A percentile compares a stretch with the other conserved stretches of the same genome.
phyloP scores from a whole-genome alignment of 92 coral and sea anemone genomes.

The Pocillopora meandrina region DNA sequence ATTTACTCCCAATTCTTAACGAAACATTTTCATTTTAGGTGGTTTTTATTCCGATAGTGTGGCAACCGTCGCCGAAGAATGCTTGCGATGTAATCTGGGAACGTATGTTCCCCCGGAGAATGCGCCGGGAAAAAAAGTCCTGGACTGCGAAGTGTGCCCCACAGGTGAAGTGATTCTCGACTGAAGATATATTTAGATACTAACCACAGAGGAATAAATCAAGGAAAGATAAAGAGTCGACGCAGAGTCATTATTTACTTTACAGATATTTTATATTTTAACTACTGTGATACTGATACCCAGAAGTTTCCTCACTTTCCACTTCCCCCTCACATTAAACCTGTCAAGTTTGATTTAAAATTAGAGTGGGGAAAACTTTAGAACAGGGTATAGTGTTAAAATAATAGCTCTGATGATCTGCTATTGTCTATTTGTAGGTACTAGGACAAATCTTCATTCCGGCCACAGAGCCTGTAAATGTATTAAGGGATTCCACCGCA shows the following conservation, averaged over 20 bases:
- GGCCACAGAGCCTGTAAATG: constrained; percentile 65
- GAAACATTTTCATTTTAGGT: not conserved
- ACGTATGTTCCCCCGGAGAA: constrained; percentile 30
- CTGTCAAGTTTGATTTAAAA: no score
- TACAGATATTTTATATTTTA: no score
- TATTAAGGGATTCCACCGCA: constrained; percentile 33
- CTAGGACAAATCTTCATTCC: constrained; percentile 36
- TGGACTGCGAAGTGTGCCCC: constrained; percentile 43
- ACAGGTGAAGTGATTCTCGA: constrained; percentile 27
- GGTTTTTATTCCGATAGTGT: constrained; percentile 32
- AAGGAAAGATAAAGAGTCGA: no score
- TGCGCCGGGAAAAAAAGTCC: constrained; percentile 38
- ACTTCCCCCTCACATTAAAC: no score
- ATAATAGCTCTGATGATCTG: no score
- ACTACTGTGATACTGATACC: no score
- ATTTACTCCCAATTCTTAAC: not conserved
- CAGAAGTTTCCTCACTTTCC: no score
- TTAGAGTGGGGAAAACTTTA: no score
- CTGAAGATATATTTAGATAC: not conserved
- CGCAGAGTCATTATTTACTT: no score
- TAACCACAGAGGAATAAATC: not conserved
- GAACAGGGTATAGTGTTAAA: no score
- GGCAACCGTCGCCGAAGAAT: constrained; percentile 4
- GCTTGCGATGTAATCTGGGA: constrained; percentile 29
- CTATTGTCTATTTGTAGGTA: constrained; percentile 23